Percentiles rank a stretch among this genome's conserved stretches.
phyloP scores from a whole-genome alignment of 2,797 vertebrate genomes.

The Moxostoma hubbsi region DNA sequence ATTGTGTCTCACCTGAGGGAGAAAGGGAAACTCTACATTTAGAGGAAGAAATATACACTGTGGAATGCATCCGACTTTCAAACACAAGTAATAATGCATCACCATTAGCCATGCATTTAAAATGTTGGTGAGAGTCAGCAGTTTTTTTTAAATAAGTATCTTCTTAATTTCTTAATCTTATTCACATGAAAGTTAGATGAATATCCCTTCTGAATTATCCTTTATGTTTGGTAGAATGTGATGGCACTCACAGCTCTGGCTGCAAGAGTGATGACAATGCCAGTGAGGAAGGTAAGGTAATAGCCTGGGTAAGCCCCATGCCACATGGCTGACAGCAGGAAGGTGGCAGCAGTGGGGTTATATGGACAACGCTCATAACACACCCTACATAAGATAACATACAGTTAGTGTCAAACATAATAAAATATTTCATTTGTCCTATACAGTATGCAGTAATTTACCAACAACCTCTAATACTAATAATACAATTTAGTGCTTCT shows the following conservation, averaged over 20 bases:
- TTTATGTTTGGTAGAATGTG: neutral
- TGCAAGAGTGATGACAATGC: conserved; percentile 87
- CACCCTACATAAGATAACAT: conserved; percentile 76
- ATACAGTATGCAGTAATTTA: neutral
- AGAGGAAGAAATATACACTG: too few species aligned
- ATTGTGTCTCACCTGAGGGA: conserved; percentile 87
- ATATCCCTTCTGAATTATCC: too few species aligned
- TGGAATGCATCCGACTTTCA: too few species aligned
- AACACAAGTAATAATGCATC: too few species aligned
- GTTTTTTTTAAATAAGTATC: too few species aligned
- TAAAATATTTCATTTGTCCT: neutral
- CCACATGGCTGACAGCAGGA: conserved; percentile 93
- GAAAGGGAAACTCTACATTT: neutral
- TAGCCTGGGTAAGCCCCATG: conserved; percentile 95
- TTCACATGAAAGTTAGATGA: too few species aligned
- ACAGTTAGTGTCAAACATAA: conserved; percentile 3
- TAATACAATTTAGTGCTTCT: too few species aligned
- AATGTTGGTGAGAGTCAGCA: too few species aligned
- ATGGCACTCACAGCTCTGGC: conserved; percentile 85
- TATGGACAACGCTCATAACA: conserved; percentile 89
- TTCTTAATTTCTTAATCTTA: too few species aligned
- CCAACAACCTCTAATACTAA: neutral
- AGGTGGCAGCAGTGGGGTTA: conserved; percentile 90
- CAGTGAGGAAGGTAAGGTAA: conserved; percentile 93
- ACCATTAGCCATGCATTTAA: too few species aligned